Base-by-base conservation (phyloP, 2,888 invertebrate genomes). In the Synergus laeviventris region DNA sequence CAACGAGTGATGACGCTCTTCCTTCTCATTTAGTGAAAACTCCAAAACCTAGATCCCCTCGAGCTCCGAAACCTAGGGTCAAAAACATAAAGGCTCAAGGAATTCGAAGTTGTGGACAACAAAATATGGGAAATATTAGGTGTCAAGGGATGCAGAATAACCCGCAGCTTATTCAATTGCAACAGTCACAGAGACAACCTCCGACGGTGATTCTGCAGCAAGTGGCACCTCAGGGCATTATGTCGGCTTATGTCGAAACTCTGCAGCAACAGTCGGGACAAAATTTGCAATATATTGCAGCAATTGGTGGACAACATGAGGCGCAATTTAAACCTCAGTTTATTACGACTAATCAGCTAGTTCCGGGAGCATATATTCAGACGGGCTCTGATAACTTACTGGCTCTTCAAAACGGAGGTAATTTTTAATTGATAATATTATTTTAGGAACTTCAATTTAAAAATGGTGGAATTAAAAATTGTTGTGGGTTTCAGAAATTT, bases 231-330 rank as follows among this genome's bases (percentile, higher is more conserved):
- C 93, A 93, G 76, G 93, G 93, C 75, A 92, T 94, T 56, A 92
- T 94, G 92, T 94, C 94, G 1, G 87, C 91, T 0, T 95, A 94
- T 89, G 94, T 95, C 2, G 95, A 95, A 86, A 93, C 94, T 0
- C 92, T 94, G 82, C 94, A 95, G 73, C 95, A 95, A 85, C 94
- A 94, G 82, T 93, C 94, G 76, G 94, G 94, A 77, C 94, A 94
- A 88, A 95, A 94, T 87, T 92, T 96, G 90, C 96, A 96, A 86
- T 96, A 96, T 85, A 94, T 96, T 64, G 94, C 96, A 12, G 94
- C 95, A 0, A 93, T 95, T 78, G 93, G 94, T 0, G 94, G 94
- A 8, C 94, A 94, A 88, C 88, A 89, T 3, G 90, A 90, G 21
- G 56, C 85, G 0, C 81, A 86, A 5, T 87, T 86, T 76, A 90